Percentiles rank a stretch among this genome's conserved stretches.
These are phyloP conservation scores for Tiliacea citrago DNA, from an alignment of 2,888 invertebrate species.

Conservation along the genomic window DNA sequence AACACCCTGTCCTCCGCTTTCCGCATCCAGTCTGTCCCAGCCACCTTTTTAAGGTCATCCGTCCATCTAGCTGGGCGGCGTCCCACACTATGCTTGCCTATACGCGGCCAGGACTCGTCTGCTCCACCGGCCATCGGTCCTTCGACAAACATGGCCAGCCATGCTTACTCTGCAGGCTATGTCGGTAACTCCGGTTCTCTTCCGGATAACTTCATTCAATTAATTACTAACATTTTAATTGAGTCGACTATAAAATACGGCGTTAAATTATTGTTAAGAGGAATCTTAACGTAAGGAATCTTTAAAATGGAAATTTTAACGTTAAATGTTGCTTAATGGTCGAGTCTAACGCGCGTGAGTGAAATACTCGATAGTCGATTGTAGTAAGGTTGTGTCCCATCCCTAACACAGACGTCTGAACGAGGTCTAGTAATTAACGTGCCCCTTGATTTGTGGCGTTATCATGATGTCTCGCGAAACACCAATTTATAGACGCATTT, in stretches of 20 bases:
- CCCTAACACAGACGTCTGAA: slow-evolving; percentile 58
- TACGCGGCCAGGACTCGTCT: too few species aligned
- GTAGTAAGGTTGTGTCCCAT: slow-evolving; percentile 51
- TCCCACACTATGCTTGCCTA: too few species aligned
- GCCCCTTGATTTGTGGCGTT: slow-evolving; percentile 83
- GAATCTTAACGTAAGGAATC: too few species aligned
- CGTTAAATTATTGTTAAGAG: slow-evolving; percentile 1
- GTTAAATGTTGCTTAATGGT: slow-evolving; percentile 14
- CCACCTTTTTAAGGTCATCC: too few species aligned
- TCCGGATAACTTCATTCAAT: too few species aligned
- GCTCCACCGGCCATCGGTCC: too few species aligned
- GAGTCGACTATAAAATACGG: background rate
- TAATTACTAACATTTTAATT: background rate
- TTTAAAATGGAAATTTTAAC: slow-evolving; percentile 6
- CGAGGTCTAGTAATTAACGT: slow-evolving; percentile 79
- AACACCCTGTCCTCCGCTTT: too few species aligned
- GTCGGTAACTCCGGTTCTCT: too few species aligned
- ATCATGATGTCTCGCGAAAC: slow-evolving; percentile 77
- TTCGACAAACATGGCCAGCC: too few species aligned
- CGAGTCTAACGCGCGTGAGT: background rate
- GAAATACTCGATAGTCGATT: slow-evolving; percentile 28
- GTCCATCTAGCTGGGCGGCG: too few species aligned
- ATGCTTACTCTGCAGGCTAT: too few species aligned
- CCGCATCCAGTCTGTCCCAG: too few species aligned
- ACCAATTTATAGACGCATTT: slow-evolving; percentile 79